Percentiles rank a stretch among this genome's conserved stretches.
Conservation (phyloP, 1,140 invertebrate species). For the Neotoxoptera formosana region DNA sequence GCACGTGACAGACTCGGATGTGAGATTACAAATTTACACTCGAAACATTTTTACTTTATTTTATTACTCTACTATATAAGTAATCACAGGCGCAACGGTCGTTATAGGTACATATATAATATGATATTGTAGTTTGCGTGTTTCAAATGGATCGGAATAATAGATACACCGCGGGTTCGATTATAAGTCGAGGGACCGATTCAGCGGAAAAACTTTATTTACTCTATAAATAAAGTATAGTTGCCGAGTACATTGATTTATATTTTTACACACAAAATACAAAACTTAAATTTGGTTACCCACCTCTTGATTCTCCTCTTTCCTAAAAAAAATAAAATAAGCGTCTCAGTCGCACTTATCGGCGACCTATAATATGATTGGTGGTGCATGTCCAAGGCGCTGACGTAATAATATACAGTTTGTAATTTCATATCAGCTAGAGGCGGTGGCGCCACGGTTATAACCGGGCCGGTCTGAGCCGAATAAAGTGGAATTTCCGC, state of each 20-base stretch:
- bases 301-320: not conserved
- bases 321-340: not conserved
- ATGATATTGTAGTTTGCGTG: not conserved
- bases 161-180: not conserved
- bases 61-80: not conserved
- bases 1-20: not conserved
- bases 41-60: not conserved
- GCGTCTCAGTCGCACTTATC: not conserved
- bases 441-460: not conserved
- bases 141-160: not conserved
- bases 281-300: not conserved
- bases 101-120: not conserved
- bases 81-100: not conserved
- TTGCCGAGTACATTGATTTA: not conserved
- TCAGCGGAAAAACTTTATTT: not conserved
- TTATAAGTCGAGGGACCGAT: not conserved
- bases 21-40: not conserved
- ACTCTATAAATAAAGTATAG: not conserved
- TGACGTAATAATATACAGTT: not conserved
- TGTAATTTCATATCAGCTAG: not conserved
- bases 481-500: not conserved
- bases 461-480: not conserved
- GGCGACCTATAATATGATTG: not conserved
- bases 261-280: not conserved
- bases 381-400: not conserved